Base-by-base conservation (phyloP, 2,113 vertebrate species). In the Hemicordylus capensis region DNA sequence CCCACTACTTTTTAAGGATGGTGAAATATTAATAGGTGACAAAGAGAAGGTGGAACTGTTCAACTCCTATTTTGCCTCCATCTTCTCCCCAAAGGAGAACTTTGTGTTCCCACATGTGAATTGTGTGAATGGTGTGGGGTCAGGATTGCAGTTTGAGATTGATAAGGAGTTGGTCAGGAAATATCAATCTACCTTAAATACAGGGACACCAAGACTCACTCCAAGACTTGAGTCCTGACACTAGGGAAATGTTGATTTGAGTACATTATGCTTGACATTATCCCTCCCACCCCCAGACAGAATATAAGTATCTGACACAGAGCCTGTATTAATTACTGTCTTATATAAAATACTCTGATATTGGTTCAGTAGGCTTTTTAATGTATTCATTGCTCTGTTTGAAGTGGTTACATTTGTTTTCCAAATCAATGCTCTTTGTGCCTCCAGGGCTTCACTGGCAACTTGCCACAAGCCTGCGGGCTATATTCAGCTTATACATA, bases 381-480 rank as follows among this genome's bases (percentile, higher is more conserved):
- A 64, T 59, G 54, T 51, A 28, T 42, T 48, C 2, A 59, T 82
- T 93, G 85, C 4, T 46, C 39, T 46, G 28, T 42, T 63, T 61
- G 44, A 34, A 90, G 12, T n/a, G 42, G 74, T 80, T 1, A 39
- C 59, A 28, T 39, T 91, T 20, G 2, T 67, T 34, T 75, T 69
- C 63, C 85, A 87, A 93, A 91, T 76, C 86, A 89, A 89, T 75
- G 78, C 48, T 89, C 83, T 81, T 88, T 31, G 37, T 81, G 77
- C 89, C 89, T 69, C 70, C n/a, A 56, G 90, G 85, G 89, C 85
- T 34, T 87, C 54, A 2, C 0, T 93, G 89, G 86, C 87, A 89
- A n/a, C 86, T 86, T 87, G 85, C 70, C 85, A 85, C 84, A 85
- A 8, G 91, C 93, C 90, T 46, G 59, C 89, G 67, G 90, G 89